These are phyloP conservation scores for Acestrorhynchus altus DNA, from an alignment of 2,797 vertebrate genomes.

Conservation along the genomic window DNA sequence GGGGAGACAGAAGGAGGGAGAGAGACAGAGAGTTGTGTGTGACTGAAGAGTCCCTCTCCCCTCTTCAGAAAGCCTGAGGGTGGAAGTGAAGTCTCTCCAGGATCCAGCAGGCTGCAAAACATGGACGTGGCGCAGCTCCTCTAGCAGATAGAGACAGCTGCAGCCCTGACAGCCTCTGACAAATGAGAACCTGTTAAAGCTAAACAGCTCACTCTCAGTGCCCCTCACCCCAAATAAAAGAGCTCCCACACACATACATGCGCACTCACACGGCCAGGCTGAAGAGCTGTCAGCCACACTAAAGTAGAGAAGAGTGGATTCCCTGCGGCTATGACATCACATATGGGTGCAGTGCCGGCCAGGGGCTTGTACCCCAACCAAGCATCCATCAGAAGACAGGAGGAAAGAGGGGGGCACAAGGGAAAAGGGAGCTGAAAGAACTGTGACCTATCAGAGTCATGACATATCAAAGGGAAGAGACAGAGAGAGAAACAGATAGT, in stretches of 20 bases:
- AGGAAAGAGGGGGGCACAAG: conserved; percentile 1
- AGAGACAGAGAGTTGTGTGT: conserved; percentile 34
- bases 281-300: conserved; percentile 57
- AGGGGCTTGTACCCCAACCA: conserved; percentile 45
- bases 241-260: conserved; percentile 46
- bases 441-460: conserved; percentile 45
- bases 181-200: conserved; percentile 67
- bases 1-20: conserved; percentile 27
- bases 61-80: conserved; percentile 58
- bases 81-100: conserved; percentile 55
- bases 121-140: conserved; percentile 48
- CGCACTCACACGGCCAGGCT: conserved; percentile 29
- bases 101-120: conserved; percentile 58
- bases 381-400: conserved; percentile 49
- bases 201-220: conserved; percentile 62
- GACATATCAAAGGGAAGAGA: conserved; percentile 31
- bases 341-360: conserved; percentile 50
- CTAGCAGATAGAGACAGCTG: conserved; percentile 65
- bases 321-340: conserved; percentile 55
- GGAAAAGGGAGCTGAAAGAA: neutral
- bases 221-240: conserved; percentile 62
- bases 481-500: conserved; percentile 17
- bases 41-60: conserved; percentile 58
- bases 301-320: conserved; percentile 60
- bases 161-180: conserved; percentile 65